Evolutionary conservation across 2,888 invertebrate genomes (phyloP).

Genomic region (Oligia fasciuncula): DNA sequence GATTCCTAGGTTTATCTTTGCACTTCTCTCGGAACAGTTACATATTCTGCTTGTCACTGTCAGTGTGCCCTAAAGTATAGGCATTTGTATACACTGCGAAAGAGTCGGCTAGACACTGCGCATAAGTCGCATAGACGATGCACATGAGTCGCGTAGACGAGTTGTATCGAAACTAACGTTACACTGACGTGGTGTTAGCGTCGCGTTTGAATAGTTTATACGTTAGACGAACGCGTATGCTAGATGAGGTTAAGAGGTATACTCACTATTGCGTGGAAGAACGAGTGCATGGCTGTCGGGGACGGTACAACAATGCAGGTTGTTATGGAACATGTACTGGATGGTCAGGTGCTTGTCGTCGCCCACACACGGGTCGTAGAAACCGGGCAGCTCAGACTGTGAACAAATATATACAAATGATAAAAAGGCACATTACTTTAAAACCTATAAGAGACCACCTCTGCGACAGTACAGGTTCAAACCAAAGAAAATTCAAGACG

Average conservation of each 20-base stretch:
- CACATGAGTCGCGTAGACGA: neutral
- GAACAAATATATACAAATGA: constrained; percentile 73
- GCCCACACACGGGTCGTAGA: constrained; percentile 98
- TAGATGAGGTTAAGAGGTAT: neutral
- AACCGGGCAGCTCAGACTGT: constrained; percentile 98
- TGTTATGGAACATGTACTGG: constrained; percentile 95
- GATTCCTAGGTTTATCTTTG: neutral
- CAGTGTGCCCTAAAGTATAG: neutral
- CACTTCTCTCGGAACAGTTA: neutral
- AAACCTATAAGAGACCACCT: neutral
- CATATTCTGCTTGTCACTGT: neutral
- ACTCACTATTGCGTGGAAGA: constrained; percentile 85
- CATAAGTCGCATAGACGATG: neutral
- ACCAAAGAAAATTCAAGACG: neutral
- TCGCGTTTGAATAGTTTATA: neutral
- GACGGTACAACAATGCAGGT: constrained; percentile 94
- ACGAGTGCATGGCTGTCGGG: constrained; percentile 94
- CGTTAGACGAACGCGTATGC: neutral
- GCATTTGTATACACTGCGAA: neutral
- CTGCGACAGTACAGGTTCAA: neutral
- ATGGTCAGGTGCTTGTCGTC: constrained; percentile 97
- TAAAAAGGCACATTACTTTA: neutral
- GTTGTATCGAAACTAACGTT: neutral
- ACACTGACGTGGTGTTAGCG: neutral
- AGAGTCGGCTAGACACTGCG: too few relatives aligned